A percentile compares a stretch with the other conserved stretches of the same genome.
Evolutionary conservation across 1,140 invertebrate species (phyloP).

Genomic region (Colletes latitarsis): DNA sequence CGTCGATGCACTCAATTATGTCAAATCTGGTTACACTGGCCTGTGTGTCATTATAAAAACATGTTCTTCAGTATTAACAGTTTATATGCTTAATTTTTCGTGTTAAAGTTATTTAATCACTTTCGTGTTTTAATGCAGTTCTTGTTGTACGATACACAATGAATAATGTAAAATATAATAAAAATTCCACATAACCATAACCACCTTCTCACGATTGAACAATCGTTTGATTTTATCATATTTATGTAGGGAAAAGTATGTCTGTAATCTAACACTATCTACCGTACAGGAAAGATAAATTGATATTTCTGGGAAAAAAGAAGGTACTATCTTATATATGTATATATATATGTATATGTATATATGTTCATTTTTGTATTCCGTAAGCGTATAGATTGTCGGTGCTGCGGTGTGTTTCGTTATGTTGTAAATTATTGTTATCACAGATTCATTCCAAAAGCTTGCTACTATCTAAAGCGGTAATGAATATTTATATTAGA

Average conservation of each 20-base stretch:
- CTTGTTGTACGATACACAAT: neutral
- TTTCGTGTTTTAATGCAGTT: neutral
- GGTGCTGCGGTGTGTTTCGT: neutral
- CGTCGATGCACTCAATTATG: no score
- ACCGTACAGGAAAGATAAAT: neutral
- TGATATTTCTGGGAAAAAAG: neutral
- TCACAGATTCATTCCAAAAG: neutral
- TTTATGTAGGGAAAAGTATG: constrained; percentile 1
- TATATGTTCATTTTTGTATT: neutral
- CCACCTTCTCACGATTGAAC: neutral
- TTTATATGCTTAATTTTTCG: neutral
- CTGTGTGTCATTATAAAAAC: neutral
- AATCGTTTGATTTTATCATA: neutral
- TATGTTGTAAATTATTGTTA: neutral
- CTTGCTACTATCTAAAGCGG: neutral
- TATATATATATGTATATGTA: neutral
- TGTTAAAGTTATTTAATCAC: neutral
- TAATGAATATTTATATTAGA: no score
- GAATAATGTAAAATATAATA: neutral
- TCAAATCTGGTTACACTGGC: no score
- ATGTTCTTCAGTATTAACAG: neutral
- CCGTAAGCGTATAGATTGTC: neutral
- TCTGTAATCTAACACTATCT: constrained; percentile 3
- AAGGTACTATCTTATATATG: neutral
- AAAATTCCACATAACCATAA: neutral